A percentile compares a stretch with the other conserved stretches of the same genome.
Conservation (phyloP, 2,113 vertebrate genomes). For the Chloroceryle aenea region DNA sequence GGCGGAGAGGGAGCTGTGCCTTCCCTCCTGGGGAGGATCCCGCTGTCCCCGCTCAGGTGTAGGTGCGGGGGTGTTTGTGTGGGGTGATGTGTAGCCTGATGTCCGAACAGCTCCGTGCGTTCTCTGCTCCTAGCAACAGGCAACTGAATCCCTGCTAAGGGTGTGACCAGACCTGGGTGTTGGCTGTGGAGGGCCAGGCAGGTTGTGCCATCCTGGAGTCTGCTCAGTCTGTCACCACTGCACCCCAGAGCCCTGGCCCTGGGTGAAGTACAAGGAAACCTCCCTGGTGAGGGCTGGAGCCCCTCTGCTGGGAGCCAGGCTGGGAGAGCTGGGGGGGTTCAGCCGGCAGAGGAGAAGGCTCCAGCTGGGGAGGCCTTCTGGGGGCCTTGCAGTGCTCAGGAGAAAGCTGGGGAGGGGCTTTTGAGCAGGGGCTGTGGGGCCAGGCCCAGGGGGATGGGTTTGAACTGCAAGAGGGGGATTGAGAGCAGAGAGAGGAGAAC, state of each 20-base stretch:
- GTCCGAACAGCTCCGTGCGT: neutral
- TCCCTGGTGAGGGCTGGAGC: too few relatives aligned
- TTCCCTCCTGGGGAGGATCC: neutral
- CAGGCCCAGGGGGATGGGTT: too few relatives aligned
- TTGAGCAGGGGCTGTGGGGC: too few relatives aligned
- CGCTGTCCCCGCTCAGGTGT: fast-evolving
- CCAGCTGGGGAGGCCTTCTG: too few relatives aligned
- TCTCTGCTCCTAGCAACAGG: neutral
- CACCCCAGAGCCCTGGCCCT: neutral
- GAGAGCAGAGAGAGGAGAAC: too few relatives aligned
- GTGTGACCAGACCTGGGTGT: neutral
- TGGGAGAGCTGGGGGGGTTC: too few relatives aligned
- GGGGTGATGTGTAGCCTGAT: neutral
- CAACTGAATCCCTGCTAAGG: neutral
- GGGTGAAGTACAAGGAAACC: neutral
- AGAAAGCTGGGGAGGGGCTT: too few relatives aligned
- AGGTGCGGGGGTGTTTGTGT: neutral
- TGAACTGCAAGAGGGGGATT: too few relatives aligned
- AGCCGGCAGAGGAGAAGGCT: too few relatives aligned
- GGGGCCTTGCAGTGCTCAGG: too few relatives aligned
- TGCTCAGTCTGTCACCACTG: too few relatives aligned
- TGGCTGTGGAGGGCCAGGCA: neutral
- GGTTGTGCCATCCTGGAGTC: neutral
- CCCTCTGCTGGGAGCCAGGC: too few relatives aligned
- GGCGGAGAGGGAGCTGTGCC: neutral